A percentile compares a stretch with the other conserved stretches of the same genome.
phyloP scores from a whole-genome alignment of 2,113 vertebrate species.

The Hypomesus transpacificus region DNA sequence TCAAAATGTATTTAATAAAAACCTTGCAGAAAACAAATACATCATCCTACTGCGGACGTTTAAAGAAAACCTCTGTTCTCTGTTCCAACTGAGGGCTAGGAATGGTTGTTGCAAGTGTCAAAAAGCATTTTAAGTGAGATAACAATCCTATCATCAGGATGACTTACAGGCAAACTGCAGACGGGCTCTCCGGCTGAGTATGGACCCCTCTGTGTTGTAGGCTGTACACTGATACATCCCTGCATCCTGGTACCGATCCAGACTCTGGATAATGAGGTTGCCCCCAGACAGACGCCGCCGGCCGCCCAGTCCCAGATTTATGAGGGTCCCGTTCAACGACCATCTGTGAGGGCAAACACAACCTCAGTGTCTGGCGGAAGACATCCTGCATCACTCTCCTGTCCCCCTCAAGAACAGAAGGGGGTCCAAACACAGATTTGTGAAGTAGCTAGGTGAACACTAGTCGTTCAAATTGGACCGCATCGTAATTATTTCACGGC shows the following conservation, averaged over 20 bases:
- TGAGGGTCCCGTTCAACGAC: conserved; percentile 88
- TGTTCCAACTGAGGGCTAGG: too few relatives aligned
- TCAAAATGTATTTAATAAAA: too few relatives aligned
- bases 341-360: conserved; percentile 81
- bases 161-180: conserved; percentile 96
- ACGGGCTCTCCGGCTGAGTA: conserved; percentile 86
- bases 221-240: conserved; percentile 93
- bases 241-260: conserved; percentile 82
- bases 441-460: too few relatives aligned
- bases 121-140: too few relatives aligned
- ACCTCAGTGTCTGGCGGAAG: conserved; percentile 59
- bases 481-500: too few relatives aligned
- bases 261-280: conserved; percentile 89
- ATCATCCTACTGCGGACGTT: too few relatives aligned
- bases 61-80: too few relatives aligned
- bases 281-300: conserved; percentile 86
- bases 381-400: conserved; percentile 28
- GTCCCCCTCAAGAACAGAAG: background rate
- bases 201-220: conserved; percentile 87
- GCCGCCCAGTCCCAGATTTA: conserved; percentile 84
- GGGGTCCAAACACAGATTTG: conserved; percentile 28
- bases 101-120: too few relatives aligned
- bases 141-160: background rate
- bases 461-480: too few relatives aligned
- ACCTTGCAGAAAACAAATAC: too few relatives aligned